Evolutionary conservation across 2,888 invertebrate genomes (phyloP).

Genomic region (Fabriciana adippe): DNA sequence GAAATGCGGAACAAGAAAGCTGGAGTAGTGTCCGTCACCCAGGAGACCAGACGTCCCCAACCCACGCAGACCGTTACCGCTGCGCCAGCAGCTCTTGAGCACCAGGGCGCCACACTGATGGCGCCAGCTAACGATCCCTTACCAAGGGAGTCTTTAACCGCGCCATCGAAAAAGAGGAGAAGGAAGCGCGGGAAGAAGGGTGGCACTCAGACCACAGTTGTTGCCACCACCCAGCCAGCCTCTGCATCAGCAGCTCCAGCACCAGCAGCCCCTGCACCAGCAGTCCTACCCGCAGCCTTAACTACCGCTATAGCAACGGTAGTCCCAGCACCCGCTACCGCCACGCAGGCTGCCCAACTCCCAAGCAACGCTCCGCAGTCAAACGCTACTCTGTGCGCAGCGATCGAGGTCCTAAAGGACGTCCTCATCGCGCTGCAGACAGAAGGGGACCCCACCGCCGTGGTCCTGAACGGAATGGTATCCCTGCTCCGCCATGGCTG

Average conservation of each 20-base stretch:
- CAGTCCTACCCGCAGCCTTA: not conserved
- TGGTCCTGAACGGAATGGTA: not conserved
- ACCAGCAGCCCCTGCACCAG: too few species aligned
- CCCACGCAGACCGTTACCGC: not conserved
- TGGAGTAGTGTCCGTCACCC: not conserved
- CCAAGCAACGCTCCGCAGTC: too few species aligned
- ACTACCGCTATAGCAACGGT: not conserved
- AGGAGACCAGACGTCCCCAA: not conserved
- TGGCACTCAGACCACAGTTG: too few species aligned
- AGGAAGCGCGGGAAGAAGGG: too few species aligned
- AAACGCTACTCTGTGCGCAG: not conserved
- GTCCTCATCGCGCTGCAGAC: not conserved
- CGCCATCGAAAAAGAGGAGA: too few species aligned
- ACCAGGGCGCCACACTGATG: not conserved
- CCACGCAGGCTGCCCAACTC: too few species aligned
- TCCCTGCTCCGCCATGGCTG: not conserved
- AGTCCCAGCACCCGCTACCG: too few species aligned
- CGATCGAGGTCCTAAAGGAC: not conserved
- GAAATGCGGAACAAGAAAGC: not conserved
- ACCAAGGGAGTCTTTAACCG: not conserved
- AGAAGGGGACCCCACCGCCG: not conserved
- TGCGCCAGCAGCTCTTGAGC: not conserved
- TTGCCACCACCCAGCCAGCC: too few species aligned
- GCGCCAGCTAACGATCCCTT: not conserved
- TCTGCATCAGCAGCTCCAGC: too few species aligned